Evolutionary conservation across 2,113 vertebrate species (phyloP), one percentile per base, ranked within the genome.

Genomic region (Morone chrysops): DNA sequence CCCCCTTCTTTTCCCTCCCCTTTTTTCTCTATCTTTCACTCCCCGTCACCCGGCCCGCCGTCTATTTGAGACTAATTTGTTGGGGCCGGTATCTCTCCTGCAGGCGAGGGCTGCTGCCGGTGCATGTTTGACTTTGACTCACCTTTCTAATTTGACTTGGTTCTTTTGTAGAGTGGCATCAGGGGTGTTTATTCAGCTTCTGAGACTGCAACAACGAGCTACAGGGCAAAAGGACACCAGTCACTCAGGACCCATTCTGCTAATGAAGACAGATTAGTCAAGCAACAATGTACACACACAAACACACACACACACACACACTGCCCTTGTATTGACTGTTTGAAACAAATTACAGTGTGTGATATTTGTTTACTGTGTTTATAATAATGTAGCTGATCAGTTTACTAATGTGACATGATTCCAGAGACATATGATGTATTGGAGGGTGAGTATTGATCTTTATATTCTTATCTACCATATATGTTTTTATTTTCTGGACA

Each of bases 251-350:
- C 70, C 53, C 51, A 48, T 70, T 66, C 57, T 59, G 71, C 85
- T 92, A 89, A 90, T 88, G 72, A 78, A 87, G 83, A 87, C 56
- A 53, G 84, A 92, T 90, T 82, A 89, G 73, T 86, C 59, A 56
- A 79, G 61, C 50, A 75, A 61, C 63, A 60, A n/a, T 47, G n/a
- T 61, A 48, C 53, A 38, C 65, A 72, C 25, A 74, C 25, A 72
- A 54, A 61, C 31, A 56, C 43, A 53, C 9, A 67, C 69, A 67
- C 4, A 74, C 68, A 72, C 14, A 48, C 0, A 25, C 20, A 72
- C 56, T 9, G 2, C 8, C 13, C 50, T 12, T 16, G 16, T 60
- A 57, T 63, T 38, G 25, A 20, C 31, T 62, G 53, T n/a, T 48
- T 8, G 17, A 38, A 48, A 53, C 54, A 54, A 57, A 80, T 75